phyloP scores from a whole-genome alignment of 2,797 vertebrate species.

The Eupleurogrammus muticus region DNA sequence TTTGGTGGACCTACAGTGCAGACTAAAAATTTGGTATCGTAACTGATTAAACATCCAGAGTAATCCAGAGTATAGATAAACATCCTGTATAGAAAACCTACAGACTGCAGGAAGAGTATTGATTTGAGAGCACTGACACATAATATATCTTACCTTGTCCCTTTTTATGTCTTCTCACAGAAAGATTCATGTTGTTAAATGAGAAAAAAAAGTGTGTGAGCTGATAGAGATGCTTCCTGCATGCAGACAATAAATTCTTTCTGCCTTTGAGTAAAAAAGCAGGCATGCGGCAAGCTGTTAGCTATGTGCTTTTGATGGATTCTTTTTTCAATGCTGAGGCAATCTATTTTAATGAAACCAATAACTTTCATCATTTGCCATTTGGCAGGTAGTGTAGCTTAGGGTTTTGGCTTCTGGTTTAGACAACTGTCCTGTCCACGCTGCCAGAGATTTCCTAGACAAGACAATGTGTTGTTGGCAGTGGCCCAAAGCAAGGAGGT shows the following conservation, averaged over 20 bases:
- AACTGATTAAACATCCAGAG: no score
- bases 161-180: neutral
- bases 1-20: no score
- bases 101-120: no score
- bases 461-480: slow-evolving; percentile 22
- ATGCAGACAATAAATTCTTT: neutral
- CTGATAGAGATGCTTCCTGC: neutral
- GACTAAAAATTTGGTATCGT: no score
- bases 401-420: neutral
- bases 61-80: no score
- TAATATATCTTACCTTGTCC: no score
- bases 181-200: neutral
- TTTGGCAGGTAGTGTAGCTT: slow-evolving; percentile 23
- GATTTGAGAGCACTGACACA: neutral
- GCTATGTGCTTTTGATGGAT: slow-evolving; percentile 20
- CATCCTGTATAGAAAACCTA: no score
- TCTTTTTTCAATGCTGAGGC: slow-evolving; percentile 19
- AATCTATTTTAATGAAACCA: slow-evolving; percentile 49
- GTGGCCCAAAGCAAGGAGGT: slow-evolving; percentile 15
- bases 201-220: neutral
- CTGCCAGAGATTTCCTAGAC: slow-evolving; percentile 38
- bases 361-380: slow-evolving; percentile 49
- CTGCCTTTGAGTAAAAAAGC: neutral
- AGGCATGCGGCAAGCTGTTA: neutral
- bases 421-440: neutral